Evolutionary conservation across 2,888 invertebrate species (phyloP), one percentile per base, ranked within the genome.

Genomic region (Sinotaia quadrata): DNA sequence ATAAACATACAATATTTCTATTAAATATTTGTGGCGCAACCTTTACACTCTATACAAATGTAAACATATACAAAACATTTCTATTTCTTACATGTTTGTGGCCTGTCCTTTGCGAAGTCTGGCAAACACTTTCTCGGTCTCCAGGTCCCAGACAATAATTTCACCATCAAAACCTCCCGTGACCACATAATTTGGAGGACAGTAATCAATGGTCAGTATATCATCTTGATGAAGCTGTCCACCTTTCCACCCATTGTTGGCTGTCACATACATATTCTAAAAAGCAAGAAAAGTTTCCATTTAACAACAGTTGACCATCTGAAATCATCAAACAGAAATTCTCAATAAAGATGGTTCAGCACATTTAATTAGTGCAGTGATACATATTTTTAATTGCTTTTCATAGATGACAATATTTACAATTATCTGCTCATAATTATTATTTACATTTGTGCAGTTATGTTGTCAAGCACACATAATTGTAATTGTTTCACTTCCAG

Each of bases 171-270:
- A 87, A 59, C 85, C 82, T 5, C 80, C 87, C 4, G 87, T 95
- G 49, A 92, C 94, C 34, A 95, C 87, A 24, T 93, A 90, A 82
- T 92, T 91, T 0, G 94, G 93, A 0, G 82, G 78, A 62, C 81
- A 84, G 73, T 79, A 80, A 70, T 85, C 85, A 15, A 83, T 76
- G 12, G 84, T 74, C 33, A 87, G 72, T 27, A 88, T 88, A 73
- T 88, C 88, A 67, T 88, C 87, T 44, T 82, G 70, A 72, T 88
- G 88, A 12, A 86, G 67, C 63, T 87, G 85, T 18, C 86, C 87
- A 15, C 85, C 86, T 63, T 86, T 86, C 87, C 87, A 88, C 47
- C 63, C 67, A 31, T 72, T 76, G 62, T 81, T 78, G 2, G 84
- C 83, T 34, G 79, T 76, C n/a, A 87, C 73, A 67, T 83, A 80